Evolutionary conservation across 1,140 invertebrate genomes (phyloP).

Genomic region (Pachyrhynchus sulphureomaculatus): DNA sequence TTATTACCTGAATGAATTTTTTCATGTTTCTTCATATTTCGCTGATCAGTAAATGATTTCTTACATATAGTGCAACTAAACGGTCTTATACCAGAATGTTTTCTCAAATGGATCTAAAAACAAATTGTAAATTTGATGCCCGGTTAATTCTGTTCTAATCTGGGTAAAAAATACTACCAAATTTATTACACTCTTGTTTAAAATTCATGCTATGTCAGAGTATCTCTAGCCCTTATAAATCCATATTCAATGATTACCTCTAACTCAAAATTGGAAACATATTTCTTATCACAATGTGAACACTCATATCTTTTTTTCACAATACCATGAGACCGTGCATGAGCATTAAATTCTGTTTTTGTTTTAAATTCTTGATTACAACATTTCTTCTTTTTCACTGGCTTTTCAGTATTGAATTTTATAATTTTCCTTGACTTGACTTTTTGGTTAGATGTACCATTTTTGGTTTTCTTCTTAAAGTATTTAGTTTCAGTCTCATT

Average conservation of each 20-base stretch:
- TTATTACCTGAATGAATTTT: conserved; percentile 67
- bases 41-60: conserved; percentile 72
- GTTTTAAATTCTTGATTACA: conserved; percentile 1
- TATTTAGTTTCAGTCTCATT: too few species aligned
- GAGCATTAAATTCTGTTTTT: neutral
- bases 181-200: neutral
- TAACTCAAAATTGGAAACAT: conserved; percentile 31
- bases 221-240: too few species aligned
- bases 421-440: neutral
- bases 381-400: neutral
- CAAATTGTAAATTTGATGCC: neutral
- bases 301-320: conserved; percentile 13
- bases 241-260: conserved; percentile 13
- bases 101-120: conserved; percentile 34
- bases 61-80: conserved; percentile 64
- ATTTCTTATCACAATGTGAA: conserved; percentile 27
- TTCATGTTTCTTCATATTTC: conserved; percentile 64
- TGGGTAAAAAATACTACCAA: neutral
- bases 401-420: neutral
- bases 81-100: conserved; percentile 52
- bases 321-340: conserved; percentile 15
- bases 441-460: neutral
- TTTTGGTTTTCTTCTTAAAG: neutral
- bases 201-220: too few species aligned
- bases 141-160: neutral